Conservation (phyloP, 2,113 vertebrate genomes). For the Ceuthmochares aereus region DNA sequence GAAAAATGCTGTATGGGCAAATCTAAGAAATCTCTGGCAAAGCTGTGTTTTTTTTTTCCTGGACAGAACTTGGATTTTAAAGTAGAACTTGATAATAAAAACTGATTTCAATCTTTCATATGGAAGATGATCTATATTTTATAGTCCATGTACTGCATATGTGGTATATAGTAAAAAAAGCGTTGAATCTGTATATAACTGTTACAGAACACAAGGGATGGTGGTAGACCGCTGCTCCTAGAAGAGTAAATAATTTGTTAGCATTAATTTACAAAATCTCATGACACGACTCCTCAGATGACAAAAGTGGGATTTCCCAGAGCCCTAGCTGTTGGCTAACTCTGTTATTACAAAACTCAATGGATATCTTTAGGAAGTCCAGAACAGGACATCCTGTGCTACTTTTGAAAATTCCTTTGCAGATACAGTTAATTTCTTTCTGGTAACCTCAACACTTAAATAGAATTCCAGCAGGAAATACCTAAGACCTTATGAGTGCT, state of each 20-base stretch:
- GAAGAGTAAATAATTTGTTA: background rate
- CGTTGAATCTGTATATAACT: background rate
- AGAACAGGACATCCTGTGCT: background rate
- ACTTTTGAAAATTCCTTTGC: background rate
- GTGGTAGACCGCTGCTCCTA: background rate
- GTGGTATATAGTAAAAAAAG: background rate
- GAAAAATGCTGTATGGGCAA: background rate
- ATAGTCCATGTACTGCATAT: background rate
- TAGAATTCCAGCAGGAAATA: background rate
- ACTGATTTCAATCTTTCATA: background rate
- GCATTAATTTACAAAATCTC: background rate
- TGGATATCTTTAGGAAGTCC: background rate
- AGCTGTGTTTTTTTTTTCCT: background rate
- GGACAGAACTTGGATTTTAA: background rate
- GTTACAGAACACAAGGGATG: background rate
- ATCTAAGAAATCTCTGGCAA: background rate
- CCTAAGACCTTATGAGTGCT: background rate
- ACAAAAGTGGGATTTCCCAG: background rate
- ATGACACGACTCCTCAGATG: background rate
- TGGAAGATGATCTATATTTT: background rate
- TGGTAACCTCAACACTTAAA: background rate
- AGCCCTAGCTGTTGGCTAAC: background rate
- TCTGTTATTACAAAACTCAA: background rate
- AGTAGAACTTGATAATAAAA: background rate
- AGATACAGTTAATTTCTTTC: background rate